A percentile compares a stretch with the other conserved stretches of the same genome.
phyloP scores from a whole-genome alignment of 2,113 vertebrate genomes.

The Strix uralensis region DNA sequence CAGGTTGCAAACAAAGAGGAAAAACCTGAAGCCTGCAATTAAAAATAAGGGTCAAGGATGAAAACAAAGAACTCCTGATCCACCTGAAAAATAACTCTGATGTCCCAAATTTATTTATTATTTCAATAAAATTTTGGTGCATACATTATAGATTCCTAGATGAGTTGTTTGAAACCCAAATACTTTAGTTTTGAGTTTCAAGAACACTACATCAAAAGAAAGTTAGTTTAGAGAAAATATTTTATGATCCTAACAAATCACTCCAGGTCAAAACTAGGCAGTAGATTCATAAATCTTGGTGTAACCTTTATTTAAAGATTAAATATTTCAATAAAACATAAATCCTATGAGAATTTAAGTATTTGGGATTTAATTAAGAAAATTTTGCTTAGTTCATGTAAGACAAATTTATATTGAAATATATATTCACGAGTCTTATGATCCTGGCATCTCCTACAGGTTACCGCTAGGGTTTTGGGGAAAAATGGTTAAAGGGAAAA shows the following conservation, averaged over 20 bases:
- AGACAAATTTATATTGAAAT: not conserved
- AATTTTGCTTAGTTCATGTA: accelerated
- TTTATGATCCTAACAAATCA: not conserved
- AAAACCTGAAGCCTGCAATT: not conserved
- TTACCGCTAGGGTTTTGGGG: not conserved
- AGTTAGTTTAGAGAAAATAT: not conserved
- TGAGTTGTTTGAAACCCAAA: not conserved
- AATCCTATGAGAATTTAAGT: not conserved
- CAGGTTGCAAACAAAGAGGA: not conserved
- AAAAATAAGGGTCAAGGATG: not conserved
- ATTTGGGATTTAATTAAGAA: not conserved
- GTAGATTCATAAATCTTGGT: not conserved
- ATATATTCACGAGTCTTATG: accelerated
- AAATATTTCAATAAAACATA: not conserved
- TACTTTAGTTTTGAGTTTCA: not conserved
- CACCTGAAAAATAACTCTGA: not conserved
- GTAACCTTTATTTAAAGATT: not conserved
- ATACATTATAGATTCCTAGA: accelerated
- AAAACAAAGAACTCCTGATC: not conserved
- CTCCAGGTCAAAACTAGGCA: not conserved
- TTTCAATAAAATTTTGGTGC: not conserved
- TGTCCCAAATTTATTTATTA: not conserved
- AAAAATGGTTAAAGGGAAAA: not conserved
- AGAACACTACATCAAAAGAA: not conserved
- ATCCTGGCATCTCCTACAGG: not conserved